A percentile compares a stretch with the other conserved stretches of the same genome.
phyloP scores from a whole-genome alignment of 2,797 vertebrate genomes.

The Jordanella pulchra region DNA sequence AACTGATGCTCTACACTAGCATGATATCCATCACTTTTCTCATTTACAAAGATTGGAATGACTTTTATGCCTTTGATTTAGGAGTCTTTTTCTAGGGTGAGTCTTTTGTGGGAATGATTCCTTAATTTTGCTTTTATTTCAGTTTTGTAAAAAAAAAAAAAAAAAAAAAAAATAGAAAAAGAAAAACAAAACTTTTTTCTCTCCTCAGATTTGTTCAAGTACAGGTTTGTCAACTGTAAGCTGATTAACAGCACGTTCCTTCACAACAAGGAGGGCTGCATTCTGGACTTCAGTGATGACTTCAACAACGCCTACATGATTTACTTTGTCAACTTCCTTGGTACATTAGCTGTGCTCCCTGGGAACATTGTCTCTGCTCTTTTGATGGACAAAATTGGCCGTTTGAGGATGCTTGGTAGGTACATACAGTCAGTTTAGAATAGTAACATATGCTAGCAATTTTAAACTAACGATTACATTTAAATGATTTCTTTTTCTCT shows the following conservation, averaged over 20 bases:
- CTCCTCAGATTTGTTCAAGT: constrained; percentile 83
- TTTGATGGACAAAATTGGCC: constrained; percentile 97
- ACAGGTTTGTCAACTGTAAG: constrained; percentile 90
- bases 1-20: too few relatives aligned
- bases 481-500: neutral
- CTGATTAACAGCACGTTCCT: constrained; percentile 94
- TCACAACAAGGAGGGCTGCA: constrained; percentile 97
- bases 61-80: neutral
- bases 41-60: too few relatives aligned
- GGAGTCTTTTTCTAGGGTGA: too few relatives aligned
- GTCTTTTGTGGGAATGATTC: neutral
- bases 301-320: constrained; percentile 98
- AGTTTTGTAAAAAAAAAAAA: neutral
- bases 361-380: constrained; percentile 96
- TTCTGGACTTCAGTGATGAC: constrained; percentile 92
- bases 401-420: constrained; percentile 94
- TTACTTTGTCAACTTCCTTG: constrained; percentile 97
- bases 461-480: too few relatives aligned
- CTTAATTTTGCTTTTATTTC: neutral
- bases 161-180: neutral
- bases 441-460: too few relatives aligned
- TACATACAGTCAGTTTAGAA: constrained; percentile 4
- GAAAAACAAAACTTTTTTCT: neutral
- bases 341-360: constrained; percentile 92
- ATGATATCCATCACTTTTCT: too few relatives aligned